Conservation (phyloP, 1,140 invertebrate species). For the Aphis gossypii region DNA sequence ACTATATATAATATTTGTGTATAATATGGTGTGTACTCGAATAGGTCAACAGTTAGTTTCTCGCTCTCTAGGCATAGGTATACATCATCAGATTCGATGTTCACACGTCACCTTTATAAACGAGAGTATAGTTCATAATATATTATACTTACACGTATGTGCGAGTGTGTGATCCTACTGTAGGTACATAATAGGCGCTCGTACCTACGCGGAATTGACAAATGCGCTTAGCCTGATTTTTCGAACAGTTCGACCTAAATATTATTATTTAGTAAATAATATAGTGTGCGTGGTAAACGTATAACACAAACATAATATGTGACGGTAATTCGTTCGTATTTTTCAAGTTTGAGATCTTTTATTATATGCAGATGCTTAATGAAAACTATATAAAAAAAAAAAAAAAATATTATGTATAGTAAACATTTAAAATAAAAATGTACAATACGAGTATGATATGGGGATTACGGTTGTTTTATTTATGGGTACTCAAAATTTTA, state of each 20-base stretch:
- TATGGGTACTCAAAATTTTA: not conserved
- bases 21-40: not conserved
- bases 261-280: not conserved
- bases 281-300: not conserved
- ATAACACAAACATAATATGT: not conserved
- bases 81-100: not conserved
- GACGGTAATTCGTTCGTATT: not conserved
- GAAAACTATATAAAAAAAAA: not conserved
- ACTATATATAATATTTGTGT: not conserved
- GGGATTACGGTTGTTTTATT: not conserved
- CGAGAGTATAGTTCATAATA: not conserved
- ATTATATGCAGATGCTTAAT: not conserved
- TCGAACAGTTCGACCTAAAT: not conserved
- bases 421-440: not conserved
- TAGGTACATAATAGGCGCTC: not conserved
- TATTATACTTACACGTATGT: not conserved
- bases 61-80: not conserved
- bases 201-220: not conserved
- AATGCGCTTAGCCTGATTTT: not conserved
- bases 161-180: not conserved
- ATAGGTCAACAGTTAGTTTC: not conserved
- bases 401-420: not conserved
- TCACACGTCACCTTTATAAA: not conserved
- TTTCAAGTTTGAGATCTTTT: not conserved
- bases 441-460: not conserved